phyloP scores from a whole-genome alignment of 2,888 invertebrate species.

The Nebria salina region DNA sequence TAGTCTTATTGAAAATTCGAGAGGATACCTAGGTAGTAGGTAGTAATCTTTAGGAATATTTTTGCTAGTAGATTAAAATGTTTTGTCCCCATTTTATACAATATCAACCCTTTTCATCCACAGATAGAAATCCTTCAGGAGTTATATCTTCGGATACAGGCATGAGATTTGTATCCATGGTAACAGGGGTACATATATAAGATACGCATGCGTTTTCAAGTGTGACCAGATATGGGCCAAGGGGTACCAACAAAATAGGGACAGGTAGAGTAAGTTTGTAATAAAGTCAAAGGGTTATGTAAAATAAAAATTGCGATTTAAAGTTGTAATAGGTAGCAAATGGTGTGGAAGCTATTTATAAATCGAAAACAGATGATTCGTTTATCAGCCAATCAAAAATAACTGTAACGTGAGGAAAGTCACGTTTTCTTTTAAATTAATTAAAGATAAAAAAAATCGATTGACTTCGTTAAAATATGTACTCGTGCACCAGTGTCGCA shows the following conservation, averaged over 20 bases:
- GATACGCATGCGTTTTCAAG: not conserved
- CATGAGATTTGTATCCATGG: not conserved
- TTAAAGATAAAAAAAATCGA: conserved; percentile 21
- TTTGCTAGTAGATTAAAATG: not conserved
- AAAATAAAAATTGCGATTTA: not conserved
- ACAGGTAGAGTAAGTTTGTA: no score
- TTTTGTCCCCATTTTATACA: not conserved
- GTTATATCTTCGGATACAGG: not conserved
- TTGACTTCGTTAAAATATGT: conserved; percentile 14
- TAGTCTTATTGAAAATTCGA: no score
- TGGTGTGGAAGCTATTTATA: not conserved
- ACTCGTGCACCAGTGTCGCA: not conserved
- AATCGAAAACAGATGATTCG: not conserved
- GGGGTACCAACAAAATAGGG: not conserved
- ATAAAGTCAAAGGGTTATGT: no score
- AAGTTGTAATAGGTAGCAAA: not conserved
- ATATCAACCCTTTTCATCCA: not conserved
- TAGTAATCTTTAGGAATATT: not conserved
- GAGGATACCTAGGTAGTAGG: no score
- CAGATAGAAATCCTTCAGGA: not conserved
- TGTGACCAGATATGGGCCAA: not conserved
- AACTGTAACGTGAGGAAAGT: not conserved
- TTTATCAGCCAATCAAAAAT: not conserved
- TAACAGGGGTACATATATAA: not conserved
- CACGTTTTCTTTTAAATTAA: conserved; percentile 17